Evolutionary conservation across 2,113 vertebrate genomes (phyloP), one percentile per base, ranked within the genome.

Genomic region (Grus americana): DNA sequence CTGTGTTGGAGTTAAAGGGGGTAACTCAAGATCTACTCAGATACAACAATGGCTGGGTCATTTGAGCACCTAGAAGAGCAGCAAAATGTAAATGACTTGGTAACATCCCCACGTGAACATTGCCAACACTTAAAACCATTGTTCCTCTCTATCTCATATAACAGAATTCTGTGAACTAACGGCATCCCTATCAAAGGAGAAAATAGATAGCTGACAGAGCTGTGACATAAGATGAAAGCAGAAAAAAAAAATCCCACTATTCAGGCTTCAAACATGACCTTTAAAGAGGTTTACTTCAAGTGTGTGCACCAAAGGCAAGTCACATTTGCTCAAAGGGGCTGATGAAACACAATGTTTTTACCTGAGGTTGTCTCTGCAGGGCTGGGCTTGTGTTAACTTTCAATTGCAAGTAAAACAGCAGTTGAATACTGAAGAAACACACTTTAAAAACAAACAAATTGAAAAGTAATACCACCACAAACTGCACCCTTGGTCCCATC

Each of bases 61-160:
- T 59, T 16, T 13, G 24, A 76, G 38, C 54, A 73, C 27, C n/a
- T 10, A 79, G 23, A 58, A 42, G 65, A 67, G 29, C 18, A 80
- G 40, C 15, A 71, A 63, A 32, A 78, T 63, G 26, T 30, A 66
- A 58, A 91, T 4, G 1, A 72, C 40, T 54, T 79, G 21, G n/a
- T 58, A 75, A 70, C 21, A 52, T 10, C 4, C 19, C 15, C 36
- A 36, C 0, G 0, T 47, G 65, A 71, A 68, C 34, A 29, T 1
- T 32, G 47, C 44, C 50, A 38, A 36, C 30, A 17, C 47, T 27
- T 79, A 61, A 75, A 78, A 44, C 27, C 36, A 73, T 29, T 12
- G 19, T 6, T 75, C 15, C 20, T 20, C 24, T 71, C 63, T n/a
- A 24, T 5, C 40, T 75, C 68, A 46, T 3, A 23, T 18, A 81